Percentiles rank a stretch among this genome's conserved stretches.
phyloP scores from a whole-genome alignment of 2,797 vertebrate genomes.

The Coluber constrictor region DNA sequence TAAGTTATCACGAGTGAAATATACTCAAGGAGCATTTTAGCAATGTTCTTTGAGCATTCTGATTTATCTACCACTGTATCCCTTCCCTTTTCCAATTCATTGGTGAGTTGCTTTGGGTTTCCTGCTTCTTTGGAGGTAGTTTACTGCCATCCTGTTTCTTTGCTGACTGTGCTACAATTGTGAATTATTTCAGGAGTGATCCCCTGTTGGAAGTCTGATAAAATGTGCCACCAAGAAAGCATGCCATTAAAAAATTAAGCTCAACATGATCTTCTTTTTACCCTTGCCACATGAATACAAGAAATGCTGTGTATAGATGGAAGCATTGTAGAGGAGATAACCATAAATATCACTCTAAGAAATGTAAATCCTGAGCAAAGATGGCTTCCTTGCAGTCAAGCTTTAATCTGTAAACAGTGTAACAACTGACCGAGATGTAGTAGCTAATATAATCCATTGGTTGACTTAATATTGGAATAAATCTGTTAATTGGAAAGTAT shows the following conservation, averaged over 20 bases:
- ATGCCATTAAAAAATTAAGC: conserved; percentile 51
- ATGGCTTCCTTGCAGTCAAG: conserved; percentile 44
- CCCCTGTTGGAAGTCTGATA: conserved; percentile 46
- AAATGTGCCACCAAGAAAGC: conserved; percentile 48
- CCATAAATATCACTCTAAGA: conserved; percentile 44
- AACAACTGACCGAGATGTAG: conserved; percentile 22
- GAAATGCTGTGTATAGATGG: conserved; percentile 47
- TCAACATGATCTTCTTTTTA: conserved; percentile 53
- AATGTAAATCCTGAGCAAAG: conserved; percentile 24
- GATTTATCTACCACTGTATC: conserved; percentile 11
- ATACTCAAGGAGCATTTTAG: neutral
- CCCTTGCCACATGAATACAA: conserved; percentile 52
- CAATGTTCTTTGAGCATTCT: neutral
- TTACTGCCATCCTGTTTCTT: conserved; percentile 17
- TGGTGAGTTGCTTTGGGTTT: conserved; percentile 30
- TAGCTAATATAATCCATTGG: conserved; percentile 29
- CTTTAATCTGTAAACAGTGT: conserved; percentile 46
- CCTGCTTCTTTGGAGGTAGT: neutral
- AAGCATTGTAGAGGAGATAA: conserved; percentile 34
- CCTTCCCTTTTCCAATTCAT: neutral
- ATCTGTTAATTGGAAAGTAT: neutral
- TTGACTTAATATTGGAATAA: neutral
- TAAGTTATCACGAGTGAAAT: neutral
- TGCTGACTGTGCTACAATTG: neutral
- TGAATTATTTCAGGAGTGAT: conserved; percentile 43